Base-by-base conservation (phyloP, 2,113 vertebrate genomes). In the Sander vitreus region DNA sequence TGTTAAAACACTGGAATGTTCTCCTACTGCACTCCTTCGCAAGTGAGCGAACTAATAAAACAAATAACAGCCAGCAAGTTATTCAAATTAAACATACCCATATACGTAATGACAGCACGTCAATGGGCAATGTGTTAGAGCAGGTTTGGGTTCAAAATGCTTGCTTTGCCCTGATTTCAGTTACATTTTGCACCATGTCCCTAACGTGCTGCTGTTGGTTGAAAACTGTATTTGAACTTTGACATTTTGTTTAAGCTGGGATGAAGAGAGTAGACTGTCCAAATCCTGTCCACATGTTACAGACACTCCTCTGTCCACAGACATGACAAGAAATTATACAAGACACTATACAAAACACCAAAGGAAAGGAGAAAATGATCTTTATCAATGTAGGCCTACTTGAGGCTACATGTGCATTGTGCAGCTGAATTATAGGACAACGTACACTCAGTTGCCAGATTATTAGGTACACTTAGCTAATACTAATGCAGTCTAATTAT, bases 1-100 rank as follows among this genome's bases (percentile, higher is more conserved):
- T 69, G 75, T 57, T 83, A 68, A 85, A 87, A 75, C 85, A 43
- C 82, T 82, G 80, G 86, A 89, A 88, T 76, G 73, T 88, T 88
- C 82, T 60, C 58, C 50, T 25, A 59, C 78, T 33, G 58, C 78
- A 78, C 30, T 21, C 78, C 72, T 90, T 80, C 82, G 21, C 73
- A 71, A 62, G 55, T 30, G 43, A 85, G 59, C 27, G 3, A 69
- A 65, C 67, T 64, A n/a, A n/a, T n/a, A n/a, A n/a, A n/a, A n/a
- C n/a, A n/a, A 68, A 80, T 36, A 74, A 50, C 78, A 77, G 66
- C 39, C 54, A 68, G 62, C 68, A 69, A 33, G 39, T 43, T 43
- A 43, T 76, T 73, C 27, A 76, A 72, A 81, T 69, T n/a, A 62
- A 78, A 69, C 45, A 77, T 18, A 39, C 73, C 19, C 15, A 63